Evolutionary conservation across 2,797 vertebrate species (phyloP).

Genomic region (Malacoctenus gilli): DNA sequence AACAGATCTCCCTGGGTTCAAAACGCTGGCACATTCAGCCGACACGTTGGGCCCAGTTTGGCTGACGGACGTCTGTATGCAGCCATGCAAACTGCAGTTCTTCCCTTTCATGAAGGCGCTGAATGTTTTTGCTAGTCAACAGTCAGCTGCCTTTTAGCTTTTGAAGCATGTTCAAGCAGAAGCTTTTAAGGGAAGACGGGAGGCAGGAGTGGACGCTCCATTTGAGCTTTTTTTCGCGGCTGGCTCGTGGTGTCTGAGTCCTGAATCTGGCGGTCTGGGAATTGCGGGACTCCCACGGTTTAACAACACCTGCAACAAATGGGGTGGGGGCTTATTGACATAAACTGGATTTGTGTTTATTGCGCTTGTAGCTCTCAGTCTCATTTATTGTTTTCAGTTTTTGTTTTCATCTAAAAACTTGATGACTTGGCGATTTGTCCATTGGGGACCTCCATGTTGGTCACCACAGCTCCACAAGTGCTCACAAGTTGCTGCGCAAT

Average conservation of each 20-base stretch:
- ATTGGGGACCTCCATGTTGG: no score
- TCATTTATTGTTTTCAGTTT: no score
- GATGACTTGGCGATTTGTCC: no score
- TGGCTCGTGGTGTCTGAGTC: constrained; percentile 26
- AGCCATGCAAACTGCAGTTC: not conserved
- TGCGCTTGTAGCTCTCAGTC: not conserved
- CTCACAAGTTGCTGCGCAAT: not conserved
- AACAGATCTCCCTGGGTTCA: not conserved
- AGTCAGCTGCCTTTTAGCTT: not conserved
- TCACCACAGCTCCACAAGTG: no score
- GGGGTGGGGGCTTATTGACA: constrained; percentile 41
- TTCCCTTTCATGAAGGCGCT: not conserved
- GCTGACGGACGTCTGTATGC: not conserved
- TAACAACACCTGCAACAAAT: constrained; percentile 62
- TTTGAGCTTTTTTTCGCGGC: constrained; percentile 28
- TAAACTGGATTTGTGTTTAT: constrained; percentile 64
- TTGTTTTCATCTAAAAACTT: no score
- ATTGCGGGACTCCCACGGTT: constrained; percentile 51
- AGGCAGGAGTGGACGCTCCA: constrained; percentile 8
- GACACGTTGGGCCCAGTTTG: not conserved
- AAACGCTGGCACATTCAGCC: not conserved
- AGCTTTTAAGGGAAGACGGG: not conserved
- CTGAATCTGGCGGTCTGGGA: constrained; percentile 56
- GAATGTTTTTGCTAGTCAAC: not conserved
- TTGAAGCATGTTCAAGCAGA: not conserved